Base-by-base conservation (phyloP, 53 echinoderm and acorn worm genomes). In the Patiria pectinifera region DNA sequence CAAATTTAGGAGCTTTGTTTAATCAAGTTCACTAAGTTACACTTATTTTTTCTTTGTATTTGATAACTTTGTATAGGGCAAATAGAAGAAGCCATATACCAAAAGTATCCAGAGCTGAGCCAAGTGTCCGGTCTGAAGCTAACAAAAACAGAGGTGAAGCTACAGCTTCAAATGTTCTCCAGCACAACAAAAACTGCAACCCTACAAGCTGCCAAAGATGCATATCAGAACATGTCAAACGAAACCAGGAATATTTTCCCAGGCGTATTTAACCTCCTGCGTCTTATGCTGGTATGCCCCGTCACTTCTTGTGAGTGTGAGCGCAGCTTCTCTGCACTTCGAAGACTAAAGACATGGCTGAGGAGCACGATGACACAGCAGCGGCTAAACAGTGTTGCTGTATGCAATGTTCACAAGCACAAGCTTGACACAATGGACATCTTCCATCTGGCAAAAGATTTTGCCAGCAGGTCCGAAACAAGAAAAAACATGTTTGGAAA, bases 361-460 rank as follows among this genome's bases (percentile, higher is more conserved):
- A 85, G 70, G 44, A 35, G 62, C 63, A 69, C 45, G 5, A 84
- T 84, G 45, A 61, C 69, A 16, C 84, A 84, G 69, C 61, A 63
- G 35, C 24, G 69, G 69, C 84, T 84, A 6, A 84, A 66, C 35
- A 12, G 23, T 13, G 84, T 84, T 48, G 92, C 85, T 71, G 85
- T 92, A 44, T 92, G 92, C 86, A 92, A 92, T 19, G 76, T 92
- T 76, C 92, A 92, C 84, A 78, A 76, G 71, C 72, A 75, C 35
- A 84, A 78, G 45, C 85, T 92, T 16, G 92, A 92, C 85, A 0
- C 35, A 72, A 48, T 92, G 44, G 47, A 86, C 79, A 59, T 89
- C 60, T 9, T n/a, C 7, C 58, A 79, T 76, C 25, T 92, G 22
- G 92, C 92, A 58, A 92, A 86, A 62, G 85, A 92, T 59, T 92